These are phyloP conservation scores for Hiodon alosoides DNA, from an alignment of 2,113 vertebrate species.

Conservation along the genomic window DNA sequence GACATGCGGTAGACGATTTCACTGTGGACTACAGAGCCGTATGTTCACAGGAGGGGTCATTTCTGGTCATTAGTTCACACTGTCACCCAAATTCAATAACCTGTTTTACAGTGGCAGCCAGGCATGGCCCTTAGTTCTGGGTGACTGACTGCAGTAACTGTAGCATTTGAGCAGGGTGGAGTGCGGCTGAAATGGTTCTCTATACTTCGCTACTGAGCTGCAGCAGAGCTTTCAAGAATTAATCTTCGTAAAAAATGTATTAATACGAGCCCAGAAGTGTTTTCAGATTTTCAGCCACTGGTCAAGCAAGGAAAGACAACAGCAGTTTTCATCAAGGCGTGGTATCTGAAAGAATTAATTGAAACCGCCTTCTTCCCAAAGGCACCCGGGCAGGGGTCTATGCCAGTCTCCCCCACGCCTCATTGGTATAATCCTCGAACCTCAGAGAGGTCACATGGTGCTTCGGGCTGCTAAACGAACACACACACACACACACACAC, in stretches of 20 bases:
- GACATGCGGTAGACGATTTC: too few species aligned
- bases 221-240: neutral
- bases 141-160: constrained; percentile 25
- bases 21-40: neutral
- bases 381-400: constrained; percentile 16
- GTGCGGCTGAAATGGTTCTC: neutral
- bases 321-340: constrained; percentile 13
- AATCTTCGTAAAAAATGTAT: constrained; percentile 10
- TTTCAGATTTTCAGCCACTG: constrained; percentile 25
- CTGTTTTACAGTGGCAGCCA: constrained; percentile 43
- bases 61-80: constrained; percentile 37
- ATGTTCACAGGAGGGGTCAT: constrained; percentile 24
- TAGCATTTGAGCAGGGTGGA: neutral
- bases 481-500: constrained; percentile 33
- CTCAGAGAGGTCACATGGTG: constrained; percentile 52
- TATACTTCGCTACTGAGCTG: neutral
- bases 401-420: constrained; percentile 20
- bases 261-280: constrained; percentile 26
- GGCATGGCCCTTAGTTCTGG: constrained; percentile 42
- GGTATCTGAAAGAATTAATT: constrained; percentile 40
- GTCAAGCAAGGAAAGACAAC: constrained; percentile 18
- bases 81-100: constrained; percentile 37
- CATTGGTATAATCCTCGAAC: constrained; percentile 35
- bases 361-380: constrained; percentile 42
- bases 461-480: constrained; percentile 53